These are phyloP conservation scores for Alcis repandata DNA, from an alignment of 2,888 invertebrate species.

Conservation along the genomic window DNA sequence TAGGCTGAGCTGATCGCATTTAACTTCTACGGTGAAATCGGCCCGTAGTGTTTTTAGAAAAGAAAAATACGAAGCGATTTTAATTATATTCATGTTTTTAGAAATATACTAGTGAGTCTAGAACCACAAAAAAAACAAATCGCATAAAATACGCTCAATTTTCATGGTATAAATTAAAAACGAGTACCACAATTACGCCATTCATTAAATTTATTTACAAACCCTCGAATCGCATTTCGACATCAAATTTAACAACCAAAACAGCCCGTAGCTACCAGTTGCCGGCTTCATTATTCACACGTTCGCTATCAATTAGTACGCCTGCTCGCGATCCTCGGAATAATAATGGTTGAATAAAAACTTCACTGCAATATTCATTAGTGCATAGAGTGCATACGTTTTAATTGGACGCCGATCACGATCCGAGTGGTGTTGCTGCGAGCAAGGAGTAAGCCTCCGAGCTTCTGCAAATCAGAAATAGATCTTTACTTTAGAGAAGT, in stretches of 20 bases:
- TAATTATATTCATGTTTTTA: too few relatives aligned
- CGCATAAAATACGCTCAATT: background rate
- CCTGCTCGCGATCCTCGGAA: conserved; percentile 44
- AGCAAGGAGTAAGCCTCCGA: background rate
- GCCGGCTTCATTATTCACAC: conserved; percentile 38
- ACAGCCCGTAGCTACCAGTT: conserved; percentile 28
- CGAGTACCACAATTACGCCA: conserved; percentile 3
- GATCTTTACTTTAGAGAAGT: background rate
- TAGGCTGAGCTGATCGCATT: too few relatives aligned
- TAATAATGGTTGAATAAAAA: conserved; percentile 49
- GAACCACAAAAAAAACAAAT: too few relatives aligned
- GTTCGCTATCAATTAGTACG: conserved; percentile 48
- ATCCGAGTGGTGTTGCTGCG: conserved; percentile 23
- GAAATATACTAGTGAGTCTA: too few relatives aligned
- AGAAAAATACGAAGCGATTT: too few relatives aligned
- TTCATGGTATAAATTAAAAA: background rate
- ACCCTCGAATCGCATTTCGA: conserved; percentile 12
- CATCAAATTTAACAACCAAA: conserved; percentile 26
- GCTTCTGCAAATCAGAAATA: background rate
- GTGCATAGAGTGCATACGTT: conserved; percentile 49
- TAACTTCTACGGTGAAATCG: too few relatives aligned
- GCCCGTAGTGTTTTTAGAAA: too few relatives aligned
- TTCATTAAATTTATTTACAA: conserved; percentile 9
- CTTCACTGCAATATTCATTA: conserved; percentile 48
- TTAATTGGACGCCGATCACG: conserved; percentile 44